phyloP scores from a whole-genome alignment of 1,140 invertebrate genomes.

The Caenorhabditis elegans region DNA sequence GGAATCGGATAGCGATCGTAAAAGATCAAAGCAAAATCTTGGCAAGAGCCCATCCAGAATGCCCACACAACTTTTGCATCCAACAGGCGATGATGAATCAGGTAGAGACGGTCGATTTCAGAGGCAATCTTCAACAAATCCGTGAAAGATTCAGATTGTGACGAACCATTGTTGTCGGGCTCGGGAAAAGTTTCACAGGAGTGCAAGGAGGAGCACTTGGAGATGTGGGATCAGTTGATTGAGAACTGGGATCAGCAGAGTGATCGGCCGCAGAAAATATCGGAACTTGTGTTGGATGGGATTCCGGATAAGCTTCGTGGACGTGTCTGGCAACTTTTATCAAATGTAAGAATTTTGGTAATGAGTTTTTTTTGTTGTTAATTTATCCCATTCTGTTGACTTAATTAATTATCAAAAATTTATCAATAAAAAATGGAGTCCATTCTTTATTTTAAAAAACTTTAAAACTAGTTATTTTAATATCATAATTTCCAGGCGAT shows the following conservation, averaged over 20 bases:
- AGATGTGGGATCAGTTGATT: slow-evolving; percentile 87
- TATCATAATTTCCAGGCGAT: slow-evolving; percentile 64
- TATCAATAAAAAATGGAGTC: no score
- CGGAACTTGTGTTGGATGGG: slow-evolving; percentile 79
- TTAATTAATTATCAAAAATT: no score
- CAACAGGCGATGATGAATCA: slow-evolving; percentile 75
- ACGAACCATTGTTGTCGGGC: slow-evolving; percentile 91
- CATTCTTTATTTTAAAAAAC: slow-evolving; percentile 73
- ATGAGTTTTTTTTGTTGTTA: no score
- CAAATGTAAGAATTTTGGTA: slow-evolving; percentile 84
- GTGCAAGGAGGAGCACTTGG: slow-evolving; percentile 85
- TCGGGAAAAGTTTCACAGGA: slow-evolving; percentile 94
- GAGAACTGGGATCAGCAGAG: slow-evolving; percentile 75
- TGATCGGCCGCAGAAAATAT: slow-evolving; percentile 76
- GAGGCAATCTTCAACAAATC: no score
- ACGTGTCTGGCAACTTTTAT: slow-evolving; percentile 93
- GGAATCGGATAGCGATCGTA: slow-evolving; percentile 34
- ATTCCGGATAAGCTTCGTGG: slow-evolving; percentile 90
- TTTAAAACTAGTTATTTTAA: background rate
- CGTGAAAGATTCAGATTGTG: slow-evolving; percentile 74
- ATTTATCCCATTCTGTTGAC: no score
- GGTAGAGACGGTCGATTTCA: no score
- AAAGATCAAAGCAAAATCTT: slow-evolving; percentile 70
- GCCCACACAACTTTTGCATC: slow-evolving; percentile 67
- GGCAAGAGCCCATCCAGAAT: slow-evolving; percentile 70